Conservation (phyloP, 2,888 invertebrate genomes). For the Syritta pipiens region DNA sequence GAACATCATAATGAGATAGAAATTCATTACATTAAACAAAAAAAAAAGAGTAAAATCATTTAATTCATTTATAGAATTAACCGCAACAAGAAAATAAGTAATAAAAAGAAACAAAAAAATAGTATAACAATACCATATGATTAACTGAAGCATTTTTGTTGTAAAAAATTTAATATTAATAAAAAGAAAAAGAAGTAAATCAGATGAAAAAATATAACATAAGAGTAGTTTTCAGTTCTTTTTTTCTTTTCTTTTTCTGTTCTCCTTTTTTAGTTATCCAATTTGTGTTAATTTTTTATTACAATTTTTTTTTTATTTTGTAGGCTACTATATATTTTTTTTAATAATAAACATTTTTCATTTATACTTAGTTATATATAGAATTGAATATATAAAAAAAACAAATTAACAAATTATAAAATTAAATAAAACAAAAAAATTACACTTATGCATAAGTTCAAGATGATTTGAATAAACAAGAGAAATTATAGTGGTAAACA, state of each 20-base stretch:
- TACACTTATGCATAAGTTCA: slow-evolving; percentile 60
- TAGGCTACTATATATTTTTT: slow-evolving; percentile 43
- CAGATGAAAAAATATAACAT: slow-evolving; percentile 38
- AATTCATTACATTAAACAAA: slow-evolving; percentile 62
- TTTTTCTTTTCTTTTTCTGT: slow-evolving; percentile 24
- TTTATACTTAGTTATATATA: slow-evolving; percentile 56
- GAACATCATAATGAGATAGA: slow-evolving; percentile 66
- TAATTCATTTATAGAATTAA: slow-evolving; percentile 68
- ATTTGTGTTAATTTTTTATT: slow-evolving; percentile 56
- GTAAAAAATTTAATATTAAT: slow-evolving; percentile 64
- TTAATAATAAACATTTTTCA: slow-evolving; percentile 24
- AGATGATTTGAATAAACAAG: slow-evolving; percentile 64
- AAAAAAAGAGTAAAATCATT: slow-evolving; percentile 43
- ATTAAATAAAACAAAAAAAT: slow-evolving; percentile 11
- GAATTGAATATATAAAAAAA: slow-evolving; percentile 60
- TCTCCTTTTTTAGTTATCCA: slow-evolving; percentile 46
- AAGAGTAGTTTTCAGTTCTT: slow-evolving; percentile 35
- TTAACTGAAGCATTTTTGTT: slow-evolving; percentile 67
- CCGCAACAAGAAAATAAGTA: slow-evolving; percentile 41
- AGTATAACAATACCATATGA: slow-evolving; percentile 52
- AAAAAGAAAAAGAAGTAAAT: slow-evolving; percentile 42
- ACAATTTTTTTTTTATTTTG: slow-evolving; percentile 37
- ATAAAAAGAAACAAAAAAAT: slow-evolving; percentile 35
- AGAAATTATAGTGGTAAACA: slow-evolving; percentile 60
- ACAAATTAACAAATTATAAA: slow-evolving; percentile 51